These are phyloP conservation scores for Tipula vernalis DNA, from an alignment of 2,888 invertebrate genomes.

Conservation along the genomic window DNA sequence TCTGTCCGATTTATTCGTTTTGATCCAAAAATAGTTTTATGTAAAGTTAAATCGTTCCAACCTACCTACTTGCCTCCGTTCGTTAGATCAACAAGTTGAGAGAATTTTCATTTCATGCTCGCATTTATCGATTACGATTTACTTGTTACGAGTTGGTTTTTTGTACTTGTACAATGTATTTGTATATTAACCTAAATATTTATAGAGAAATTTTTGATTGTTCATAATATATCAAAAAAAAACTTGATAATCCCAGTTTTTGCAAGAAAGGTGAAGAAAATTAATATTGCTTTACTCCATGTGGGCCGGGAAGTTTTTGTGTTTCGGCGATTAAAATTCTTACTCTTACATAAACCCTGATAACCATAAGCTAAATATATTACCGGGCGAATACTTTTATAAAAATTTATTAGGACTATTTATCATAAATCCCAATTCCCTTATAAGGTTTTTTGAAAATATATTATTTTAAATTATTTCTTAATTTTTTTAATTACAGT, in stretches of 20 bases:
- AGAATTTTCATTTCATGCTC: neutral
- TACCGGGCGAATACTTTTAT: too few relatives aligned
- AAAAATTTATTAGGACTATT: too few relatives aligned
- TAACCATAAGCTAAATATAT: too few relatives aligned
- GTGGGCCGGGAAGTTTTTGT: too few relatives aligned
- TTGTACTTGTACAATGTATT: neutral
- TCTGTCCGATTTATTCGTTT: neutral
- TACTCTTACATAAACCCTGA: too few relatives aligned
- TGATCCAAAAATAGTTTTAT: neutral
- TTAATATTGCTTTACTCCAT: too few relatives aligned
- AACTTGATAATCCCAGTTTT: neutral
- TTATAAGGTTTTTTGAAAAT: too few relatives aligned
- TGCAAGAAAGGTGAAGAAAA: too few relatives aligned
- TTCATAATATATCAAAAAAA: neutral
- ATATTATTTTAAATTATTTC: too few relatives aligned
- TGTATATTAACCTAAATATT: neutral
- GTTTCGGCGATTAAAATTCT: too few relatives aligned
- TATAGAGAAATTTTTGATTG: neutral
- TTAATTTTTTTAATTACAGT: too few relatives aligned
- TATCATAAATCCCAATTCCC: too few relatives aligned
- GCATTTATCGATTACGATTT: neutral
- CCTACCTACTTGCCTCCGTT: neutral
- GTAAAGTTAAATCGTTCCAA: neutral
- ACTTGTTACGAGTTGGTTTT: neutral
- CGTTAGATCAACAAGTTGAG: neutral